A percentile compares a stretch with the other conserved stretches of the same genome.
Conservation (phyloP, 2,113 vertebrate species). For the Tiliqua scincoides region DNA sequence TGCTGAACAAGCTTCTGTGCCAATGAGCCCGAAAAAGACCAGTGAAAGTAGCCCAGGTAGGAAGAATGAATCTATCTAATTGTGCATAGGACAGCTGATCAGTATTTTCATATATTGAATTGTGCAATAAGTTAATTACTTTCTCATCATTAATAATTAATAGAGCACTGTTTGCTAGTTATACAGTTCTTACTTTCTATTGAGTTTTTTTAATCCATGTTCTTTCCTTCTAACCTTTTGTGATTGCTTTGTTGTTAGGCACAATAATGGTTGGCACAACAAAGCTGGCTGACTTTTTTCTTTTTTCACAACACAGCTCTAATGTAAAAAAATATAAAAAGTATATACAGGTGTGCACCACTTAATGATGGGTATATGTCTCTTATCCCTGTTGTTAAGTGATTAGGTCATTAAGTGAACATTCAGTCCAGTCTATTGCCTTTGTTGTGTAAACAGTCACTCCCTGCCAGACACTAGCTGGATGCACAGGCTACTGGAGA, state of each 20-base stretch:
- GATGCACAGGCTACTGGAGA: no score
- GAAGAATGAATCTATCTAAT: background rate
- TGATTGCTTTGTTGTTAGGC: background rate
- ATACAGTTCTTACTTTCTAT: background rate
- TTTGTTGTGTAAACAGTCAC: no score
- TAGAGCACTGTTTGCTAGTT: background rate
- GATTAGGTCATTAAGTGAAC: no score
- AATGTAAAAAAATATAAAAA: background rate
- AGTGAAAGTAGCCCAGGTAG: conserved; percentile 87
- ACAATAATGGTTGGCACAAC: background rate
- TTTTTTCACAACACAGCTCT: background rate
- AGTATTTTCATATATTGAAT: background rate
- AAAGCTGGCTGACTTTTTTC: background rate
- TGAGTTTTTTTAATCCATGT: background rate
- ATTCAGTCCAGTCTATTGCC: no score
- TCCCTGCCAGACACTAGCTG: no score
- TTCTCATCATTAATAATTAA: background rate
- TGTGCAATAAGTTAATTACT: background rate
- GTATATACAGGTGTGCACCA: no score
- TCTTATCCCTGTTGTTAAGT: no score
- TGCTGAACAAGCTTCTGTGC: conserved; percentile 79
- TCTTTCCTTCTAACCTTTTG: background rate
- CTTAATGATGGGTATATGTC: no score
- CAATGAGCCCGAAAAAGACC: conserved; percentile 93
- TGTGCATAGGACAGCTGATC: background rate